Evolutionary conservation across 2,113 vertebrate species (phyloP), one percentile per base, ranked within the genome.

Genomic region (Furnarius figulus): DNA sequence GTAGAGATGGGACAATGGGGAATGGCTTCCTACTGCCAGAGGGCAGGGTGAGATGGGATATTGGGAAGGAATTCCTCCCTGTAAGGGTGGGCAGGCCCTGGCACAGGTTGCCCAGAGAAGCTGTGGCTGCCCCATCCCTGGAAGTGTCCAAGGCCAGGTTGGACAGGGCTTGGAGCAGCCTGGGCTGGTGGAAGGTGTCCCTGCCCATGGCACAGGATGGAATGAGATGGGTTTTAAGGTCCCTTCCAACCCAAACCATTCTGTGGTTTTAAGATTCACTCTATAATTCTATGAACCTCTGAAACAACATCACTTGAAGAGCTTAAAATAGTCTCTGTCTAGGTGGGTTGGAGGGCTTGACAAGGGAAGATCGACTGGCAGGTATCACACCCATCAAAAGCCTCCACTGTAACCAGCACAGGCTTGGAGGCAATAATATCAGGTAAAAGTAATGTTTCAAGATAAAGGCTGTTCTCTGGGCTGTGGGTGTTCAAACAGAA

Each of bases 401-500:
- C 81, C 67, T 56, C 74, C 1, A 10, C 93, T 58, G 82, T 70
- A 94, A 74, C 2, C 5, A 85, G 94, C 80, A 33, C 55, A 55
- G 92, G 19, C 37, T 77, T 58, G 71, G 72, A 73, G 80, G 82
- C 47, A 55, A 70, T 67, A 85, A 83, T 68, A 50, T 58, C 58
- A 40, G 72, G 75, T 59, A 71, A 84, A 90, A 77, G 24, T 70
- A 50, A 53, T 5, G 4, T 81, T 87, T 76, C 56, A 6, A 90
- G 92, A 88, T 83, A 70, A 93, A 94, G 55, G 92, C 66, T 90
- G 92, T 87, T 93, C 93, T 82, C 37, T 1, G 23, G 83, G 74
- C 85, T 68, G 95, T 96, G 87, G 95, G 90, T 96, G 95, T 96
- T 96, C 75, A 90, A 90, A 90, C 78, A 86, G 87, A 95, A 66